Evolutionary conservation across 2,888 invertebrate species (phyloP), one percentile per base, ranked within the genome.

Genomic region (Amaurobius ferox): DNA sequence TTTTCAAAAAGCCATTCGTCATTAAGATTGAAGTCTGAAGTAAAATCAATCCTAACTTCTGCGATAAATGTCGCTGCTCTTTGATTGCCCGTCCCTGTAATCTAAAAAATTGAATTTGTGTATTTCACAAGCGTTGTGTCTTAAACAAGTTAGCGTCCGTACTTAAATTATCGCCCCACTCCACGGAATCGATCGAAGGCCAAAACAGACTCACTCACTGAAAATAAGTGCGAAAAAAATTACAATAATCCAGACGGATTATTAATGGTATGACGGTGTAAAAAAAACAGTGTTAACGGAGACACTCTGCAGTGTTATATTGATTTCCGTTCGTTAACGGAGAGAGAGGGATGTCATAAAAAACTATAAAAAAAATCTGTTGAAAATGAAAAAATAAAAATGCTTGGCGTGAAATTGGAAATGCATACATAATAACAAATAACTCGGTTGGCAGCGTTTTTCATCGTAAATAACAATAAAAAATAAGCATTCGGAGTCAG

Each of bases 391-490:
- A 32, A 72, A 55, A 28, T 7, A n/a, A 48, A 62, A 39, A 40
- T 35, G 7, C 6, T 19, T 29, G 30, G 83, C 83, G 83, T 85
- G 72, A 85, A 85, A 85, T 85, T 72, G 83, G 48, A 85, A 77
- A 85, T 72, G 55, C 83, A 85, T 85, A 85, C 83, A 85, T 85
- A 85, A 85, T 85, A 85, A 85, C 83, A 85, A 77, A 77, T 77
- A 85, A 67, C 77, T 77, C 32, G 83, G 83, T 85, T 61, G 67
- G 67, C 23, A 39, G 83, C 64, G 29, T 67, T 67, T 55, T 29
- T 55, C 44, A 70, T 76, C 48, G 29, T 83, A 77, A 77, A 72
- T 73, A 64, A 64, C 40, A 62, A 74, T 32, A 61, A 72, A 70
- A 73, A 80, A 39, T 23, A 26, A 39, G 23, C 32, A 77, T 62